Evolutionary conservation across 92 coral and sea anemone genomes (phyloP).

Genomic region (Epizoanthus ramosus): DNA sequence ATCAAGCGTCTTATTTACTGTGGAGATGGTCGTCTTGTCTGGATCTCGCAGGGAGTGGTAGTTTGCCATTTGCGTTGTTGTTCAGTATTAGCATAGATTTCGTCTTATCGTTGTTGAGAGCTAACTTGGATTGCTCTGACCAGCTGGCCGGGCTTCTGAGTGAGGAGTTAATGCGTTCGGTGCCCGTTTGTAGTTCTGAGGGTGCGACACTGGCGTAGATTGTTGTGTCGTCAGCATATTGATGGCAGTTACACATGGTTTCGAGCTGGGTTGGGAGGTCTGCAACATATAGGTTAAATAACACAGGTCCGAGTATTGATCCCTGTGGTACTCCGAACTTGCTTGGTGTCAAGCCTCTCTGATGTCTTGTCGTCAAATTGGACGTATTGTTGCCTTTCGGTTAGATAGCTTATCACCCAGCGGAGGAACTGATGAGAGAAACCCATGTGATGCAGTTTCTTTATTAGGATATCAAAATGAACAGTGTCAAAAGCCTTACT

Average conservation of each 20-base stretch:
- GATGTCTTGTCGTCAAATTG: constrained; percentile 50
- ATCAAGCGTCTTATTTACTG: constrained; percentile 19
- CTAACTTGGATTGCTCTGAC: constrained; percentile 43
- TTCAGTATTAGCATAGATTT: constrained; percentile 52
- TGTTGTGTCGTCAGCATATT: no score
- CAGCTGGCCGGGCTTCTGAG: constrained; percentile 31
- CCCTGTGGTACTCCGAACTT: no score
- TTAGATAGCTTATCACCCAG: constrained; percentile 36
- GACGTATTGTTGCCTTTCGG: constrained; percentile 41
- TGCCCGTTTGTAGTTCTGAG: constrained; percentile 25
- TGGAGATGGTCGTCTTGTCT: constrained; percentile 20
- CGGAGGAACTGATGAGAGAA: constrained; percentile 43
- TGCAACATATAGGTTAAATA: constrained; percentile 45
- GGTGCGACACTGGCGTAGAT: constrained; percentile 31
- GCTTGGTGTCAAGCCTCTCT: constrained; percentile 28
- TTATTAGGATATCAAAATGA: constrained; percentile 35
- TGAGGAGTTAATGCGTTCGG: constrained; percentile 25
- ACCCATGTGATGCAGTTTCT: constrained; percentile 40
- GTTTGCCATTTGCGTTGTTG: constrained; percentile 51
- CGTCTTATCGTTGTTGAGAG: constrained; percentile 39
- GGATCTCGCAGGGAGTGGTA: constrained; percentile 38
- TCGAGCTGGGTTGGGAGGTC: constrained; percentile 21
- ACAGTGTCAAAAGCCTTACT: constrained; percentile 26
- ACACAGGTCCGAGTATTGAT: no score
- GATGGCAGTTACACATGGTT: constrained; percentile 33